Evolutionary conservation across 1,140 invertebrate genomes (phyloP), one percentile per base, ranked within the genome.

Genomic region (Branchinecta lynchi): DNA sequence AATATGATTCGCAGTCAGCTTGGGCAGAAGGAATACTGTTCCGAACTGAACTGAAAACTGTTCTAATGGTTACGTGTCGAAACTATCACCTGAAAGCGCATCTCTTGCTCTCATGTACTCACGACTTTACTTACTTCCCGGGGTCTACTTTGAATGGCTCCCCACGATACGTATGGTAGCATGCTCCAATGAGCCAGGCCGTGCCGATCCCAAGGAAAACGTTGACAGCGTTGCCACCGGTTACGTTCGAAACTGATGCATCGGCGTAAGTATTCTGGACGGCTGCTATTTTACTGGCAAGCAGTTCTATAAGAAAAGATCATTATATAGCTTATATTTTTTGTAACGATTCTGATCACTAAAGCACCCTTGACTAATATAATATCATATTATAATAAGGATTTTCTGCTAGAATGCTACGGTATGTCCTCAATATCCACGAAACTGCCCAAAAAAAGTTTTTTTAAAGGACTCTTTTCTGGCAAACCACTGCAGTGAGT

Each of bases 211-310:
- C 84, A 12, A 86, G 79, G 76, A 86, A 86, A 17, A 86, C 85
- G 73, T 86, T 86, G 69, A 86, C 85, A 67, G 84, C 85, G 74
- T 86, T 86, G 72, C 82, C 84, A 8, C 85, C 85, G 3, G 84
- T 85, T 9, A 86, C 84, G 73, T 86, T 86, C 46, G 85, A 84
- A 51, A 86, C 83, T 5, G 84, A 85, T 20, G 82, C 82, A 75
- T 86, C 85, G 45, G 85, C 85, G 76, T 84, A 85, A 71, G 83
- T 78, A 73, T 86, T 85, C 73, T 84, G 81, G 43, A 83, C 76
- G 44, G 85, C 85, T 15, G 85, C 84, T 20, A 85, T 82, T 77
- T 84, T 85, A 72, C 82, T 84, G 21, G 84, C 84, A 75, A 85
- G 85, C 17, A 82, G 83, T 75, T 85, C 83, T 83, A 74, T 21